Evolutionary conservation across 2,113 vertebrate species (phyloP).

Genomic region (Sylvia atricapilla): DNA sequence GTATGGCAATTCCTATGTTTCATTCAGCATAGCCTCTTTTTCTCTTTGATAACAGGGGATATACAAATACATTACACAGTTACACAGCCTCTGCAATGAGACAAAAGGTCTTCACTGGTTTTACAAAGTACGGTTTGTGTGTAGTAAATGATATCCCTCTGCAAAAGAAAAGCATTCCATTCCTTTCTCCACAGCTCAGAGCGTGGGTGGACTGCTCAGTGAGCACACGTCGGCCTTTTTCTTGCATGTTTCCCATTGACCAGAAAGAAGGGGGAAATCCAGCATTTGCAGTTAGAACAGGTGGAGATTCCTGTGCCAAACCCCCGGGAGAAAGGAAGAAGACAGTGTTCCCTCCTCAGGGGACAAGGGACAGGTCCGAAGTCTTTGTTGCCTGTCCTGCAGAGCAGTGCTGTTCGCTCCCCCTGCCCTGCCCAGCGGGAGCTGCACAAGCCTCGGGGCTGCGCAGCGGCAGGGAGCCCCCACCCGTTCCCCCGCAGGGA

Average conservation of each 20-base stretch:
- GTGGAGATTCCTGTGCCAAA: not conserved
- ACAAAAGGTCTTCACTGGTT: not conserved
- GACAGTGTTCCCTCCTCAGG: not conserved
- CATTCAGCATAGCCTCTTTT: not conserved
- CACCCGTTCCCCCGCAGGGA: rapidly evolving
- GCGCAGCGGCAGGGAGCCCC: rapidly evolving
- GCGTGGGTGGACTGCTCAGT: not conserved
- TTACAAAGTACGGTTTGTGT: not conserved
- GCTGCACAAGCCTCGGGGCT: not conserved
- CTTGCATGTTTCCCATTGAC: not conserved
- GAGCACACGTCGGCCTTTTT: not conserved
- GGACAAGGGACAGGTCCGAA: not conserved
- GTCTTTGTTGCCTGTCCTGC: not conserved
- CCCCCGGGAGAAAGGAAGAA: not conserved
- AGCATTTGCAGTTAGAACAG: not conserved
- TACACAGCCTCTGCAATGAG: not conserved
- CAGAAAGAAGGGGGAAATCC: not conserved
- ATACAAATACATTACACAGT: not conserved
- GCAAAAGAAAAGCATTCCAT: not conserved
- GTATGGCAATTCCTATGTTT: not conserved
- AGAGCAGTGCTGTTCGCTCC: rapidly evolving
- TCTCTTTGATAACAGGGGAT: not conserved
- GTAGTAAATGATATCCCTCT: not conserved
- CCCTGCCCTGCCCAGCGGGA: not conserved
- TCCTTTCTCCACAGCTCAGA: not conserved